Conservation (phyloP, 2,797 vertebrate genomes). For the Microctenopoma lineatum region DNA sequence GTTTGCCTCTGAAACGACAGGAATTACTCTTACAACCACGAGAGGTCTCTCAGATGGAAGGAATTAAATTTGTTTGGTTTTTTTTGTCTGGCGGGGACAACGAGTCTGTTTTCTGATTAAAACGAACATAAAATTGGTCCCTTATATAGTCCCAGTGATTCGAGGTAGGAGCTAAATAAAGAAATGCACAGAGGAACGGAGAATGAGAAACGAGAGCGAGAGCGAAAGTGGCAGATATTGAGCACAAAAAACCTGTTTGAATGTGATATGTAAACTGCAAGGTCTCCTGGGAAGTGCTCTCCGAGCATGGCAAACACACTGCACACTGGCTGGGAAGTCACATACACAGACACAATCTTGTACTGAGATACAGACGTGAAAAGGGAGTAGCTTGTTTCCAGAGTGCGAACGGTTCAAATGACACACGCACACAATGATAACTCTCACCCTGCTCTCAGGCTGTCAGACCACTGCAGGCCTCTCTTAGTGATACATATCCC, state of each 20-base stretch:
- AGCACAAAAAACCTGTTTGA: constrained; percentile 75
- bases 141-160: constrained; percentile 27
- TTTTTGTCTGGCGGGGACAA: not conserved
- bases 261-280: constrained; percentile 78
- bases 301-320: constrained; percentile 55
- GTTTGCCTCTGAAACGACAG: constrained; percentile 6
- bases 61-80: constrained; percentile 1
- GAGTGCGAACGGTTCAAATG: constrained; percentile 59
- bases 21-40: constrained; percentile 36
- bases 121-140: constrained; percentile 22
- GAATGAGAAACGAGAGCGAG: constrained; percentile 37
- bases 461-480: constrained; percentile 63
- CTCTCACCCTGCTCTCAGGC: constrained; percentile 46
- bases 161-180: constrained; percentile 31
- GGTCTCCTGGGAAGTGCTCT: constrained; percentile 71
- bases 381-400: constrained; percentile 45
- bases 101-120: constrained; percentile 34
- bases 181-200: constrained; percentile 23
- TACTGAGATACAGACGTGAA: constrained; percentile 58
- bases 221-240: constrained; percentile 65
- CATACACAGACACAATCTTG: constrained; percentile 57
- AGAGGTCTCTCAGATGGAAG: constrained; percentile 55
- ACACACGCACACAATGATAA: constrained; percentile 44
- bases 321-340: constrained; percentile 47
- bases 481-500: constrained; percentile 74